Conservation (phyloP, 2,113 vertebrate genomes). For the Agelaius phoeniceus region DNA sequence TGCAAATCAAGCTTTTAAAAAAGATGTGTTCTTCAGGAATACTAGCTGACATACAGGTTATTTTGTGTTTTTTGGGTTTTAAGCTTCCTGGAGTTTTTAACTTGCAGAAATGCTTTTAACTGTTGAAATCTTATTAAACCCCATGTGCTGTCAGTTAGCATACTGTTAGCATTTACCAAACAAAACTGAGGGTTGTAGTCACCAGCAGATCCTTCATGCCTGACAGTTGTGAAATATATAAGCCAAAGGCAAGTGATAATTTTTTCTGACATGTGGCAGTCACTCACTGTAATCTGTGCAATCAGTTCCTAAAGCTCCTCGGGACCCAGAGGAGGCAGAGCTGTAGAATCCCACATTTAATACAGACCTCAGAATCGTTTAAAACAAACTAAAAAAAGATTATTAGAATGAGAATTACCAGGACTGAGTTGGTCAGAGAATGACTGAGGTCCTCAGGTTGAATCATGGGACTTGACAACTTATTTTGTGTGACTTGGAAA, state of each 20-base stretch:
- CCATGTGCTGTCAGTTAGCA: not conserved
- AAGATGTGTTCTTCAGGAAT: not conserved
- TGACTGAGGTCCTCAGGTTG: not conserved
- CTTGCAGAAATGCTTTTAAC: not conserved
- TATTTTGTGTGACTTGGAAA: not conserved
- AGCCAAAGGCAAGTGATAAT: slow-evolving; percentile 11
- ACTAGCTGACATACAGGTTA: not conserved
- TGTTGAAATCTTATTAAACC: not conserved
- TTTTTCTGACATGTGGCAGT: slow-evolving; percentile 31
- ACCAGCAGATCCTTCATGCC: not conserved
- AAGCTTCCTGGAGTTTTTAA: not conserved
- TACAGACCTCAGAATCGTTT: not conserved
- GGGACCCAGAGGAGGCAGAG: not conserved
- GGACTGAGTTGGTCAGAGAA: not conserved
- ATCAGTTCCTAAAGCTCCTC: not conserved
- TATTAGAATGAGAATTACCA: not conserved
- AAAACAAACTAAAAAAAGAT: not conserved
- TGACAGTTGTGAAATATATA: not conserved
- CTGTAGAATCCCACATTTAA: not conserved
- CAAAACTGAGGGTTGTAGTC: not conserved
- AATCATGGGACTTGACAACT: not conserved
- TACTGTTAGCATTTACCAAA: not conserved
- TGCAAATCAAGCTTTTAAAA: not conserved
- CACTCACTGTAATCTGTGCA: not conserved
- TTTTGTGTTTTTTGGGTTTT: not conserved